Conservation (phyloP, 2,113 vertebrate genomes). For the Tyto alba region DNA sequence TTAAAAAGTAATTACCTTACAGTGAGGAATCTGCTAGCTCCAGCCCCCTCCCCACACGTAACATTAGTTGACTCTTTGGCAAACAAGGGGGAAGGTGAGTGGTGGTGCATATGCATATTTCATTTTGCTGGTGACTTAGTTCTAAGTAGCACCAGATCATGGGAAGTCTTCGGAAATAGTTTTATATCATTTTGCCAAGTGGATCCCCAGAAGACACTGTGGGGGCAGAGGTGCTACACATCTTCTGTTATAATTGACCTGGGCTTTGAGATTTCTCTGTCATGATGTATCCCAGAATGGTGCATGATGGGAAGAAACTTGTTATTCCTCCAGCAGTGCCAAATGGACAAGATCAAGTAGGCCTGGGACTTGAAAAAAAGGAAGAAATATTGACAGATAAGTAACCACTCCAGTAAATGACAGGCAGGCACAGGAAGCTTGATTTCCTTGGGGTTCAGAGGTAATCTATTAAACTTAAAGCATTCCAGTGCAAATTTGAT, state of each 20-base stretch:
- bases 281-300: conserved; percentile 78
- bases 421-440: conserved; percentile 62
- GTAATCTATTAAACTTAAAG: conserved; percentile 73
- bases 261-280: conserved; percentile 85
- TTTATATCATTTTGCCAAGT: conserved; percentile 74
- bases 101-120: conserved; percentile 6
- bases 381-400: conserved; percentile 81
- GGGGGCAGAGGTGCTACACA: conserved; percentile 77
- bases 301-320: conserved; percentile 81
- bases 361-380: conserved; percentile 75
- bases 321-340: conserved; percentile 78
- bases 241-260: conserved; percentile 85
- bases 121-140: conserved; percentile 72
- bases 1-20: conserved; percentile 73
- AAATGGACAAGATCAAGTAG: conserved; percentile 80
- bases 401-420: conserved; percentile 75
- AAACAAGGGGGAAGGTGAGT: conserved; percentile 8
- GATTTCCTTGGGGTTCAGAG: conserved; percentile 67
- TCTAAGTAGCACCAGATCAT: conserved; percentile 65
- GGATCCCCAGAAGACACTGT: conserved; percentile 74
- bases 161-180: conserved; percentile 69
- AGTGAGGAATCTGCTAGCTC: conserved; percentile 42
- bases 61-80: background rate
- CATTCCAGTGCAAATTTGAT: conserved; percentile 55
- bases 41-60: background rate